These are phyloP conservation scores for Eupeodes latifasciatus DNA, from an alignment of 2,888 invertebrate genomes.

Conservation along the genomic window DNA sequence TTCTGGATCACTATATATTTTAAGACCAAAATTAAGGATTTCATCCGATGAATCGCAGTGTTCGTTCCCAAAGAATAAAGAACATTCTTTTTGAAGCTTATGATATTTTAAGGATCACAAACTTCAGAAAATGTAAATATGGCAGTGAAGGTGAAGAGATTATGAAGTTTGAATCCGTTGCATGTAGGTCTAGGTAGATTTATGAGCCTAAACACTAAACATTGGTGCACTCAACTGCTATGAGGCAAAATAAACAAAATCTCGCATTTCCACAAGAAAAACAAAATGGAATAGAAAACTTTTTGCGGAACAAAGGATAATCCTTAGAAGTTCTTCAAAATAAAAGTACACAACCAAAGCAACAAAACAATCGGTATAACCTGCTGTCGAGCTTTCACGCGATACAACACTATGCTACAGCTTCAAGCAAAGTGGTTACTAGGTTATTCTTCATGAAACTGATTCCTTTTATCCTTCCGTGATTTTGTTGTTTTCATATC, in stretches of 20 bases:
- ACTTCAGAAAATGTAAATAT: neutral
- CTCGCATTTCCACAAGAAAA: neutral
- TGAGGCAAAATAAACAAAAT: constrained; percentile 10
- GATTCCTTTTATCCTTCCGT: constrained; percentile 18
- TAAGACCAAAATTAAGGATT: too few relatives aligned
- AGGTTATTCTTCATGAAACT: constrained; percentile 51
- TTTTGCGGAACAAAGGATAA: constrained; percentile 55
- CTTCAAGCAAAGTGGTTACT: constrained; percentile 48
- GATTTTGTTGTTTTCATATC: neutral
- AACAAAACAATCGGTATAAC: neutral
- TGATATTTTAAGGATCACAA: neutral
- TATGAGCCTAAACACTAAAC: constrained; percentile 6
- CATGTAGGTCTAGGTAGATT: neutral
- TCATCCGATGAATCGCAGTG: neutral
- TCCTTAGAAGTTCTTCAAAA: constrained; percentile 29
- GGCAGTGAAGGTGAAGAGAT: neutral
- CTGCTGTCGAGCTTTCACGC: too few relatives aligned
- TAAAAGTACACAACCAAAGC: neutral
- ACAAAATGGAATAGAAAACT: neutral
- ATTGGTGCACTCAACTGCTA: constrained; percentile 27
- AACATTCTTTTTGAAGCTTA: constrained; percentile 41
- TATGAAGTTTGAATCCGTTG: constrained; percentile 15
- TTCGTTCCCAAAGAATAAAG: constrained; percentile 26
- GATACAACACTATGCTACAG: neutral
- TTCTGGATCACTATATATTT: too few relatives aligned